Evolutionary conservation across 92 coral and sea anemone species (phyloP), one percentile per base, ranked within the genome.

Genomic region (Phenganax subtilis): DNA sequence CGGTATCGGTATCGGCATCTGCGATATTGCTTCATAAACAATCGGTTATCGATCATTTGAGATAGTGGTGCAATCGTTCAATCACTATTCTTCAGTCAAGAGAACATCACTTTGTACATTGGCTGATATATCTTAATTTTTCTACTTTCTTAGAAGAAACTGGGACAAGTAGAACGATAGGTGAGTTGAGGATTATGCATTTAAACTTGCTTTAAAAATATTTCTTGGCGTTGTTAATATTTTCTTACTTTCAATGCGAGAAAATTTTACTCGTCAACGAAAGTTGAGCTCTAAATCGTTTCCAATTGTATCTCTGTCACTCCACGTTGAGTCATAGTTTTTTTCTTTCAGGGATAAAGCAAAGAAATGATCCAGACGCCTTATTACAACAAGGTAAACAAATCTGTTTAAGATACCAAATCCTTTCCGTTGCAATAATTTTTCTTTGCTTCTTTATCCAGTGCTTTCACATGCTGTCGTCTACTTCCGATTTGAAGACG

Each of bases 401-500:
- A 25, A 14, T 14, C 1, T 14, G 25, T 8, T 47, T 7, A 37
- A 37, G 12, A 16, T 30, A 30, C 47, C 47, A 37, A 37, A 37
- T 37, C 47, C 65, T 59, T 20, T 59, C 25, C 3, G 25, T 7
- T 59, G 3, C 65, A 7, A 14, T 59, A 1, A 59, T 14, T 20
- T 59, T 12, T 17, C 74, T 15, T 54, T 77, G 17, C 8, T 66
- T 54, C 75, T 16, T 80, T 27, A 85, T 73, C 17, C 82, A 93
- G 99, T 90, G 10, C 83, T 90, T 10, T 88, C 84, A 59, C 88
- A 92, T 63, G 90, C 99, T 15, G 96, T 92, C 12, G 84, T 88
- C 16, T 96, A 92, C 78, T 92, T 96, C 57, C 94, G 94, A 56
- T 96, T 96, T 80, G 97, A 96, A 55, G 89, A 87, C 44, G 93